phyloP scores from a whole-genome alignment of 2,888 invertebrate genomes.

The Sarcophaga rosellei region DNA sequence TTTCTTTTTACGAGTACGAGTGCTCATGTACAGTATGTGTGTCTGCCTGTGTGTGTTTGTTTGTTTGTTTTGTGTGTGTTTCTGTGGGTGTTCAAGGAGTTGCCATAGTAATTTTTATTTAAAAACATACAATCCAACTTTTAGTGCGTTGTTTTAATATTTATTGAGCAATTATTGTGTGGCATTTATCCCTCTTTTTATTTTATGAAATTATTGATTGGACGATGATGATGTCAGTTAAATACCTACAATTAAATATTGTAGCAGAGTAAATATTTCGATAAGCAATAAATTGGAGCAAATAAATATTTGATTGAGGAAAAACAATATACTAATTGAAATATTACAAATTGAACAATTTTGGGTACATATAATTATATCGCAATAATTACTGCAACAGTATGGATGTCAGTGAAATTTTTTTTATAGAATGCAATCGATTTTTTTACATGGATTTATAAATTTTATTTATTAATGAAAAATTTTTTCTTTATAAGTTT shows the following conservation, averaged over 20 bases:
- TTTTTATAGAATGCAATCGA: too few relatives aligned
- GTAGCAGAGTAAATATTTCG: not conserved
- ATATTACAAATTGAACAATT: too few relatives aligned
- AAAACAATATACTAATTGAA: not conserved
- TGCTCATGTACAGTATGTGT: not conserved
- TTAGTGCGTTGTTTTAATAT: not conserved
- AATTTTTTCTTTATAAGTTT: too few relatives aligned
- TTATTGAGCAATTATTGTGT: not conserved
- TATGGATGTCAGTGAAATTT: too few relatives aligned
- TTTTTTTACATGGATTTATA: too few relatives aligned
- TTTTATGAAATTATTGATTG: not conserved
- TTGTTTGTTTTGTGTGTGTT: not conserved
- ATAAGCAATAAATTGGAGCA: not conserved
- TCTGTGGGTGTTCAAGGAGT: constrained; percentile 20
- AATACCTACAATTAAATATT: not conserved
- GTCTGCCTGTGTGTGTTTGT: not conserved
- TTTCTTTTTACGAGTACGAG: not conserved
- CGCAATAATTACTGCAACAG: too few relatives aligned
- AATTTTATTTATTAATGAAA: too few relatives aligned
- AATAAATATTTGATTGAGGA: not conserved
- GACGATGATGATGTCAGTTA: not conserved
- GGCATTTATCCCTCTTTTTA: not conserved
- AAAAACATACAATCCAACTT: constrained; percentile 1
- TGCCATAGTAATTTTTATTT: constrained; percentile 54
- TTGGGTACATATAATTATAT: too few relatives aligned